Conservation (phyloP, 2,797 vertebrate species). For the Danio kyathit region DNA sequence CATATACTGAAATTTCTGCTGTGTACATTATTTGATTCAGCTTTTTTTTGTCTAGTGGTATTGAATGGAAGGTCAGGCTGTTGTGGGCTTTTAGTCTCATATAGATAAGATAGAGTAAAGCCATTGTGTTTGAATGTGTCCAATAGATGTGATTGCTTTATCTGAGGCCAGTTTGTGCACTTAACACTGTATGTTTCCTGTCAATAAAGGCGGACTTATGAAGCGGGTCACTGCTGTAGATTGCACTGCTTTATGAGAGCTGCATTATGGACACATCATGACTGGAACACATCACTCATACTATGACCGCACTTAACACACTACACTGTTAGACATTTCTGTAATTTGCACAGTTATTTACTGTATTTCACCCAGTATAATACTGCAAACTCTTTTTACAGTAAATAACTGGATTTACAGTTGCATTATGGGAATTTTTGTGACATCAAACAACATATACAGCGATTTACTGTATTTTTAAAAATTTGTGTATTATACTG, state of each 20-base stretch:
- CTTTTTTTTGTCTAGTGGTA: neutral
- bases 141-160: conserved; percentile 27
- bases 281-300: conserved; percentile 17
- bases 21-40: conserved; percentile 31
- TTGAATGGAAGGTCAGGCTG: conserved; percentile 47
- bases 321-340: too few relatives aligned
- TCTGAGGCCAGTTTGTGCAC: conserved; percentile 30
- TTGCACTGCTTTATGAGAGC: conserved; percentile 43
- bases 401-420: too few relatives aligned
- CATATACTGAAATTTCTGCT: conserved; percentile 21
- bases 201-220: conserved; percentile 53
- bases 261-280: conserved; percentile 19
- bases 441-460: too few relatives aligned
- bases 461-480: too few relatives aligned
- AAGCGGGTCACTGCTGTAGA: conserved; percentile 52
- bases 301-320: neutral
- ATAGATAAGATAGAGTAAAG: conserved; percentile 53
- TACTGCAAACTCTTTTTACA: too few relatives aligned
- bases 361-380: too few relatives aligned
- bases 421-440: too few relatives aligned
- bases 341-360: too few relatives aligned
- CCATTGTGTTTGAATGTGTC: conserved; percentile 43
- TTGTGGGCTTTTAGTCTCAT: conserved; percentile 22
- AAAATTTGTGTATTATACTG: too few relatives aligned
- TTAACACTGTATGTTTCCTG: conserved; percentile 52